Evolutionary conservation across 2,113 vertebrate species (phyloP), one percentile per base, ranked within the genome.

Genomic region (Nestor notabilis): DNA sequence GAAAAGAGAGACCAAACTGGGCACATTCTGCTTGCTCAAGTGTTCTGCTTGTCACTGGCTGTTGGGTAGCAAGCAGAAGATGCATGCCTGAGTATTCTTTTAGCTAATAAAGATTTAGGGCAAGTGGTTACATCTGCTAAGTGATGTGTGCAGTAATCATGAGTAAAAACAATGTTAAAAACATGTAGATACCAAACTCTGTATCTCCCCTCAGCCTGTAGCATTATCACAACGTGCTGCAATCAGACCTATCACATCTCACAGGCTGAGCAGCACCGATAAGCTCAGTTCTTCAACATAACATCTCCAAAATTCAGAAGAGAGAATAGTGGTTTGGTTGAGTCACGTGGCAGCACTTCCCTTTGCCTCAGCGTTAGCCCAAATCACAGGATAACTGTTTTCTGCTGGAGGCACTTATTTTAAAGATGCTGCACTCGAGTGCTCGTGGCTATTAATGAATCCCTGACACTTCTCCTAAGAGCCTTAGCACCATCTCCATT

Each of bases 391-490:
- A 55, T 4, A 29, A 20, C 43, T 60, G 25, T 31, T 77, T 83
- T 79, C 55, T 89, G 76, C 83, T 84, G 55, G 74, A 91, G 69
- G 87, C 80, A 33, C 47, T 66, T 27, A 8, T 19, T 13, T 87
- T 39, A 25, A 4, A 88, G 84, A 69, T 77, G 24, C 83, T 58
- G 43, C 64, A 23, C 70, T 47, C 10, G 17, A 53, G 66, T 55
- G 63, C 84, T 89, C 0, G 0, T 96, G 87, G 63, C 87, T 95
- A 91, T 83, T 94, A 95, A 86, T 74, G 90, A 92, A 86, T 92
- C 75, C 68, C 85, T 37, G 29, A 50, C 71, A 44, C 71, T 76
- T 70, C 74, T 90, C 37, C 9, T 81, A 47, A 91, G 82, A 81
- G 63, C 79, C 90, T 88, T 58, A 93, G 79, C 95, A 70, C 75